Evolutionary conservation across 2,113 vertebrate genomes (phyloP).

Genomic region (Copsychus sechellarum): DNA sequence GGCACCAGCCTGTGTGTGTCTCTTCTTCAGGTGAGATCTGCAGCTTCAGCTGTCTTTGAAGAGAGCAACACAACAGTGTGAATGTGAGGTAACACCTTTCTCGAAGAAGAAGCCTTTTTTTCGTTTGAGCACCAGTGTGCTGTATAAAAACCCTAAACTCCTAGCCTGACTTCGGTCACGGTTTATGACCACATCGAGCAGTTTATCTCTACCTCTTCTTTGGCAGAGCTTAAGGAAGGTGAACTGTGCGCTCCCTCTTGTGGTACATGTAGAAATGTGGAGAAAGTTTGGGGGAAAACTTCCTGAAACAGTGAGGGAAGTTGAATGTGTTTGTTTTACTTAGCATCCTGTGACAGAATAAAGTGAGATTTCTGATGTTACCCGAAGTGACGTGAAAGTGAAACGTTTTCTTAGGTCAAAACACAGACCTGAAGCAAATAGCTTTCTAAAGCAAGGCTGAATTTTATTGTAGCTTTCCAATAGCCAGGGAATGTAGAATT

Average conservation of each 20-base stretch:
- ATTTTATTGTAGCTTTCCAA: not conserved
- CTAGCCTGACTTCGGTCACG: not conserved
- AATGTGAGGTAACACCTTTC: not conserved
- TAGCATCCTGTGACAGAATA: not conserved
- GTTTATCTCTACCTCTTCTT: accelerated
- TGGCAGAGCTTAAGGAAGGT: not conserved
- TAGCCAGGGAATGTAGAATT: not conserved
- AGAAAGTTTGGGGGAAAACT: not conserved
- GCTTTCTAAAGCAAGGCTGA: not conserved
- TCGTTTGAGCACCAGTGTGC: not conserved
- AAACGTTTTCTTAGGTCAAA: not conserved
- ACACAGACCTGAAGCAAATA: not conserved
- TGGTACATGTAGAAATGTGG: not conserved
- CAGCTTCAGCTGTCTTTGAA: not conserved
- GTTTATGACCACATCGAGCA: not conserved
- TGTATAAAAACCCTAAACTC: not conserved
- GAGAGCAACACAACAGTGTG: not conserved
- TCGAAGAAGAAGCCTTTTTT: not conserved
- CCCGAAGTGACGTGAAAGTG: not conserved
- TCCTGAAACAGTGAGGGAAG: accelerated
- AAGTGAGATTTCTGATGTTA: not conserved
- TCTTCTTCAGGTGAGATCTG: not conserved
- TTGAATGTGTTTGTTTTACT: not conserved
- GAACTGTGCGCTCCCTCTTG: constrained; percentile 66
- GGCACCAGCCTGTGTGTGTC: not conserved